Percentiles rank a stretch among this genome's conserved stretches.
phyloP scores from a whole-genome alignment of 2,113 vertebrate species.

The Thamnaconus septentrionalis region DNA sequence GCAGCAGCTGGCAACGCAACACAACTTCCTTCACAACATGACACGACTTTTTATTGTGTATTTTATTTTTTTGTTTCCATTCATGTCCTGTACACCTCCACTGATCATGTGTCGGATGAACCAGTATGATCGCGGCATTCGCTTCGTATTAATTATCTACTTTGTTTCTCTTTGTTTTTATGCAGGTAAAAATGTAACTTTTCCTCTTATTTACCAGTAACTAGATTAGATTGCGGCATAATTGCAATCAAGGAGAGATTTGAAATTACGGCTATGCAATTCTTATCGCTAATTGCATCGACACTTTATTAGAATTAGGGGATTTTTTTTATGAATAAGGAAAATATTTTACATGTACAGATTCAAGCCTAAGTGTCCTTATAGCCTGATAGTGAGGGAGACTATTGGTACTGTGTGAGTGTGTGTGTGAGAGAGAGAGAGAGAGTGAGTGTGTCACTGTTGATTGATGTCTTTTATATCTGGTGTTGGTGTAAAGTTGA shows the following conservation, averaged over 20 bases:
- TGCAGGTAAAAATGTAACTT: conserved; percentile 15
- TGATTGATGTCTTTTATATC: conserved; percentile 32
- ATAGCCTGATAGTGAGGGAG: conserved; percentile 19
- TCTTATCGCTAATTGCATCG: conserved; percentile 69
- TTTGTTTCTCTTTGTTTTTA: neutral
- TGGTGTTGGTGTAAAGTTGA: conserved; percentile 31
- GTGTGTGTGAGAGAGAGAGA: neutral
- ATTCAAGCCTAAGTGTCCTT: conserved; percentile 57
- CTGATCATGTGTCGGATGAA: conserved; percentile 19
- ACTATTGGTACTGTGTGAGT: conserved; percentile 53
- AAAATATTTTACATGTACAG: conserved; percentile 73
- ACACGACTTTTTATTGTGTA: too few relatives aligned
- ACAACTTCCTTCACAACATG: too few relatives aligned
- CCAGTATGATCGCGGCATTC: conserved; percentile 16
- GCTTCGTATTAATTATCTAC: conserved; percentile 1
- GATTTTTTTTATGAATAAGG: conserved; percentile 37
- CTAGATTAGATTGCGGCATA: conserved; percentile 28
- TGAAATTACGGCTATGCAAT: conserved; percentile 69
- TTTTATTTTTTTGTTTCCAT: conserved; percentile 16
- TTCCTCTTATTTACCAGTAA: conserved; percentile 2
- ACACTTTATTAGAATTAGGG: conserved; percentile 71
- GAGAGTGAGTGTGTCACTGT: conserved; percentile 26
- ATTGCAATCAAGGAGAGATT: conserved; percentile 29
- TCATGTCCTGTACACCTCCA: conserved; percentile 3
- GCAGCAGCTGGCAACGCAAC: conserved; percentile 17